These are phyloP conservation scores for Corythoichthys intestinalis DNA, from an alignment of 2,113 vertebrate species.

Conservation along the genomic window DNA sequence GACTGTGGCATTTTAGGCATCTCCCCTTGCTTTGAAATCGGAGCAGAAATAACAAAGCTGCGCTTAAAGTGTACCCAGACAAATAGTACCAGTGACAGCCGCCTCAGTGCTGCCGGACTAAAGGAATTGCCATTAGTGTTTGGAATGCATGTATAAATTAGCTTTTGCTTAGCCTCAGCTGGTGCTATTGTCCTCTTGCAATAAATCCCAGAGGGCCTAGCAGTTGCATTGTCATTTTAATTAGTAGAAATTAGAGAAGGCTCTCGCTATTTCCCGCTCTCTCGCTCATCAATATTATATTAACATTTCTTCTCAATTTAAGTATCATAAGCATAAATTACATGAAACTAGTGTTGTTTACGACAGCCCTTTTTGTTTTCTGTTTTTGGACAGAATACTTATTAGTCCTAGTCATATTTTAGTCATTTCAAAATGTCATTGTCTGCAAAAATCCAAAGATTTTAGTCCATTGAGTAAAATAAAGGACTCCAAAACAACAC, in stretches of 20 bases:
- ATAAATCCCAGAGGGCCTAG: conserved; percentile 11
- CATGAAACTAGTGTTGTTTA: neutral
- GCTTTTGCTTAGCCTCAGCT: conserved; percentile 27
- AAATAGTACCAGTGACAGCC: conserved; percentile 40
- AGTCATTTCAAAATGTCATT: too few species aligned
- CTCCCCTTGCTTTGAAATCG: conserved; percentile 54
- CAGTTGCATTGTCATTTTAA: conserved; percentile 18
- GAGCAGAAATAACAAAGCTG: conserved; percentile 61
- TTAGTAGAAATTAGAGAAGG: conserved; percentile 8
- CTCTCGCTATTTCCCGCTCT: conserved; percentile 6
- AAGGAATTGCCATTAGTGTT: conserved; percentile 36
- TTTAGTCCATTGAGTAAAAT: too few species aligned
- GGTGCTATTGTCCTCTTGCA: conserved; percentile 19
- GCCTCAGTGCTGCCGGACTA: conserved; percentile 26
- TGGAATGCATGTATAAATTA: conserved; percentile 29
- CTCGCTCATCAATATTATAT: conserved; percentile 1
- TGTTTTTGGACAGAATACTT: too few species aligned
- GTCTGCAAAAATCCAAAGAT: too few species aligned
- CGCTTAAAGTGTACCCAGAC: conserved; percentile 43
- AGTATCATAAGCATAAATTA: neutral
- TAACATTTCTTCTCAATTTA: neutral
- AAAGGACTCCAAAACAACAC: too few species aligned
- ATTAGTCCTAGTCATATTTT: too few species aligned
- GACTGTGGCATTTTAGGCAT: conserved; percentile 56
- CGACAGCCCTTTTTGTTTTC: too few species aligned